Evolutionary conservation across 2,113 vertebrate species (phyloP).

Genomic region (Platycercus adscitus): DNA sequence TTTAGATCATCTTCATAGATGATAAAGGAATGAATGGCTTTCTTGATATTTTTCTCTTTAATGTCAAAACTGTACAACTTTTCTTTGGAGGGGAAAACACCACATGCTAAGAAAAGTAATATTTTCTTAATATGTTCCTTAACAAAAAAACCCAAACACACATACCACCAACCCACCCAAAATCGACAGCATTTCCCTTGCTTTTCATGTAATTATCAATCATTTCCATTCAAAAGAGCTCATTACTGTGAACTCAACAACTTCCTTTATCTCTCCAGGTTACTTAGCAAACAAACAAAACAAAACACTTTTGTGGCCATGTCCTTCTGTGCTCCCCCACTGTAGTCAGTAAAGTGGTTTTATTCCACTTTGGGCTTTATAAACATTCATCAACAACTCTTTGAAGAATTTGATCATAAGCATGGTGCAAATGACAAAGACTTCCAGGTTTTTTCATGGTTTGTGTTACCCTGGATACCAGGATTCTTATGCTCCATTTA

Average conservation of each 20-base stretch:
- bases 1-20: background rate
- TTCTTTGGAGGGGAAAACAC: background rate
- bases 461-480: background rate
- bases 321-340: background rate
- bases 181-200: background rate
- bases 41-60: background rate
- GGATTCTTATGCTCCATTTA: background rate
- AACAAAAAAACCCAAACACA: background rate
- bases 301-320: background rate
- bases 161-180: background rate
- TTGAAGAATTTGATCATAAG: background rate
- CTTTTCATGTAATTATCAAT: background rate
- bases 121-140: background rate
- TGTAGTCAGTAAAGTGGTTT: background rate
- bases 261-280: background rate
- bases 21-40: background rate
- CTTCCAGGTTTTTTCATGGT: background rate
- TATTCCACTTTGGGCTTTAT: background rate
- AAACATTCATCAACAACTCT: background rate
- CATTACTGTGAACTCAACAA: background rate
- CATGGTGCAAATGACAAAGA: background rate
- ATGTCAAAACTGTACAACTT: background rate
- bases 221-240: background rate
- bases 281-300: background rate
- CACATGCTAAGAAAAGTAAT: background rate